These are phyloP conservation scores for Ivindomyrus marchei DNA, from an alignment of 2,113 vertebrate genomes.

Conservation along the genomic window DNA sequence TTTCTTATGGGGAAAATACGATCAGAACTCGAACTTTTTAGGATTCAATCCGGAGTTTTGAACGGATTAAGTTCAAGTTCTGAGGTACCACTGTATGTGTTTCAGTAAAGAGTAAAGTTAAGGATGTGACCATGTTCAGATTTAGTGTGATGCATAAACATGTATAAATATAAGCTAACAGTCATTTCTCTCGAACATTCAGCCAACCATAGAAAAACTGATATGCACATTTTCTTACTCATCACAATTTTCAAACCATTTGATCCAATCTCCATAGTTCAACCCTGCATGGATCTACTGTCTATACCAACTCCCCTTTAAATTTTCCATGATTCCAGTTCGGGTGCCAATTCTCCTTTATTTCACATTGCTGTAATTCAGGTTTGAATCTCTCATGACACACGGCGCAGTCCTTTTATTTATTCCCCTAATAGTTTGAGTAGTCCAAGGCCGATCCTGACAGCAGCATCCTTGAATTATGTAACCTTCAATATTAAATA, in stretches of 20 bases:
- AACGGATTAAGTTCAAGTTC: no score
- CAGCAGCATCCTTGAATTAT: conserved; percentile 21
- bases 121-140: background rate
- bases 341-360: background rate
- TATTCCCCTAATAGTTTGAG: conserved; percentile 19
- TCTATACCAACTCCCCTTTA: background rate
- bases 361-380: conserved; percentile 6
- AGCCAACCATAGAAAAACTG: background rate
- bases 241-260: background rate
- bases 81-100: background rate
- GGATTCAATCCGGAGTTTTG: no score
- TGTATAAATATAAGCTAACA: background rate
- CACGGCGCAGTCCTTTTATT: conserved; percentile 7
- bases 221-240: background rate
- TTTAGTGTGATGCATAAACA: background rate
- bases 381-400: background rate
- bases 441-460: conserved; percentile 16
- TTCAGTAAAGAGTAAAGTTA: background rate
- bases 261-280: background rate
- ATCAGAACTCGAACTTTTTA: no score
- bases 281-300: background rate
- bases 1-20: no score
- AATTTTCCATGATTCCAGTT: background rate
- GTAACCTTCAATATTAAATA: conserved; percentile 18
- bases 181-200: background rate